A percentile compares a stretch with the other conserved stretches of the same genome.
Evolutionary conservation across 2,797 vertebrate genomes (phyloP).

Genomic region (Gobio occitaniae): DNA sequence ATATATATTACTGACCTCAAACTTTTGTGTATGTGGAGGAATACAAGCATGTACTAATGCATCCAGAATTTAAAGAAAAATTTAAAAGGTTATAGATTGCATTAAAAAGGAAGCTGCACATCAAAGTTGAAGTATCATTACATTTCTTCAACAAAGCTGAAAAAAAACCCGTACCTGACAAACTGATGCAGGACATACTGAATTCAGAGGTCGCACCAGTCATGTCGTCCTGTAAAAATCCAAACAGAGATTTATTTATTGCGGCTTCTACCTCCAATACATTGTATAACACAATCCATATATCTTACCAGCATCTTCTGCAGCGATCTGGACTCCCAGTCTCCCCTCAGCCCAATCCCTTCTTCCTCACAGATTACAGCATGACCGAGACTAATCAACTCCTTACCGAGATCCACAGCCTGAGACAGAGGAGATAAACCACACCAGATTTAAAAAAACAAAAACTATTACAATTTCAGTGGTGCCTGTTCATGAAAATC

Average conservation of each 20-base stretch:
- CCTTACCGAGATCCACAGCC: conserved; percentile 84
- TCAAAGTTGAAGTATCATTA: neutral
- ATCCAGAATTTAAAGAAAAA: neutral
- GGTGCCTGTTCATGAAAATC: neutral
- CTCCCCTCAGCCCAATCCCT: conserved; percentile 58
- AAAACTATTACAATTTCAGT: neutral
- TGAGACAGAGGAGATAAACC: conserved; percentile 51
- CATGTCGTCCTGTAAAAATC: conserved; percentile 73
- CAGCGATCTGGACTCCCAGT: conserved; percentile 65
- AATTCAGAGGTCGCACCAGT: conserved; percentile 76
- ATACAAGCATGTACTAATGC: neutral
- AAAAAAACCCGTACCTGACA: conserved; percentile 79
- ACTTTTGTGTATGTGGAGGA: too few species aligned
- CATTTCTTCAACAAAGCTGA: neutral
- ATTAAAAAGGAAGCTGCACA: neutral
- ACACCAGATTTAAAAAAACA: neutral
- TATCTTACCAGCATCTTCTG: conserved; percentile 78
- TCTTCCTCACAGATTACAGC: conserved; percentile 76
- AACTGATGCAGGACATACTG: conserved; percentile 82
- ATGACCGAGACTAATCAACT: conserved; percentile 82
- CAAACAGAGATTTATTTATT: conserved; percentile 4
- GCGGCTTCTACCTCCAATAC: neutral
- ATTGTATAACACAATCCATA: neutral
- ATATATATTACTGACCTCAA: neutral
- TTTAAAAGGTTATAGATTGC: neutral